phyloP scores from a whole-genome alignment of 2,797 vertebrate genomes.

The Oreochromis mossambicus region DNA sequence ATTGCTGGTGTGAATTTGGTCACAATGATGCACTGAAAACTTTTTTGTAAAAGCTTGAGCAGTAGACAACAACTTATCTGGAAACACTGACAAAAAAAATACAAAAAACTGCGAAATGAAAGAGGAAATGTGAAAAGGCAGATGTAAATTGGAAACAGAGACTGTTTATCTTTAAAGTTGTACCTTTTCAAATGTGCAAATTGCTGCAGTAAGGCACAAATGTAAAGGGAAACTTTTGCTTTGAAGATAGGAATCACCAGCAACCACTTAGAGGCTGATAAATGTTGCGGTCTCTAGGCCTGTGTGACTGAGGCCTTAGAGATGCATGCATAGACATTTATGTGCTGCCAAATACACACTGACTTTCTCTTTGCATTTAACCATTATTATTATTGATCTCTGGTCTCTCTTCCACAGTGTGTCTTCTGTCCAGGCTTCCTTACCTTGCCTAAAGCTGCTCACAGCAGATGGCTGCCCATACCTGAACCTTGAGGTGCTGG shows the following conservation, averaged over 20 bases:
- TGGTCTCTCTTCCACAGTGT: background rate
- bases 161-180: background rate
- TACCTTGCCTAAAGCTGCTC: background rate
- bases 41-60: background rate
- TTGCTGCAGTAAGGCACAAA: background rate
- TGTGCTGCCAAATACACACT: background rate
- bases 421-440: background rate
- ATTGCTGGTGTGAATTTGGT: background rate
- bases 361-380: background rate
- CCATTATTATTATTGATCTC: background rate
- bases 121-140: background rate
- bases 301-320: background rate
- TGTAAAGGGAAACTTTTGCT: background rate
- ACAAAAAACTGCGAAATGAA: background rate
- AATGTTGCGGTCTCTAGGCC: background rate
- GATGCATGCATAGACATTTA: background rate
- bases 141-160: background rate
- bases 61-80: background rate
- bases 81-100: background rate
- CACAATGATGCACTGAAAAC: background rate
- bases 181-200: background rate
- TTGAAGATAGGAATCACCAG: background rate
- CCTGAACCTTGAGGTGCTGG: background rate
- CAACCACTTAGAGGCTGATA: background rate
- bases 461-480: background rate